Evolutionary conservation across 2,888 invertebrate genomes (phyloP), one percentile per base, ranked within the genome.

Genomic region (Eilema depressum): DNA sequence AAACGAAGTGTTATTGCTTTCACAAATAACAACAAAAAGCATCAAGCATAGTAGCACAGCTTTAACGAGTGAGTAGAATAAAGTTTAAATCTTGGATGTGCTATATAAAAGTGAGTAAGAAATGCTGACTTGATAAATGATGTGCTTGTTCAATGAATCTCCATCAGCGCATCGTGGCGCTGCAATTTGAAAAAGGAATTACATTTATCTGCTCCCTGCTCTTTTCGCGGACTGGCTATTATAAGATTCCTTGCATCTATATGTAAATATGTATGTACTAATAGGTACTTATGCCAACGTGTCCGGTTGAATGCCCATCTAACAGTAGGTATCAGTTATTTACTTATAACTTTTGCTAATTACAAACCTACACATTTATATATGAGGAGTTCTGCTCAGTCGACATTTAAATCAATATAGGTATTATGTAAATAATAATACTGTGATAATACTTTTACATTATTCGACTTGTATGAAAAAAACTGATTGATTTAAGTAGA

Each of bases 51-150:
- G 84, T 83, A 82, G 84, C 83, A 85, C 83, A 68, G 83, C 83
- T 88, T 88, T 86, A 88, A 88, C 84, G 86, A 87, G 83, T 86
- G 83, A 87, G 80, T 80, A 77, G 79, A 87, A 88, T 89, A 88
- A 88, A 89, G 88, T 89, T 89, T 87, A 89, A 91, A 90, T 92
- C 88, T 85, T 85, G 77, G 83, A 82, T 86, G 83, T 86, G 80
- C 83, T 83, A 81, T 88, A 91, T 89, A 90, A 91, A 90, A 87
- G 80, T 86, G 86, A 88, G 89, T 86, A 87, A 91, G 91, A 90
- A 89, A 89, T 86, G 89, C 86, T 88, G 83, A 85, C 86, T 91
- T 93, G 93, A 94, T 93, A 93, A 93, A 94, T 92, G 92, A 93
- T 89, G 87, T 86, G 82, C 86, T 84, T 82, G 88, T 85, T 89